Base-by-base conservation (phyloP, 1,140 invertebrate genomes). In the Platyscapa corneri region DNA sequence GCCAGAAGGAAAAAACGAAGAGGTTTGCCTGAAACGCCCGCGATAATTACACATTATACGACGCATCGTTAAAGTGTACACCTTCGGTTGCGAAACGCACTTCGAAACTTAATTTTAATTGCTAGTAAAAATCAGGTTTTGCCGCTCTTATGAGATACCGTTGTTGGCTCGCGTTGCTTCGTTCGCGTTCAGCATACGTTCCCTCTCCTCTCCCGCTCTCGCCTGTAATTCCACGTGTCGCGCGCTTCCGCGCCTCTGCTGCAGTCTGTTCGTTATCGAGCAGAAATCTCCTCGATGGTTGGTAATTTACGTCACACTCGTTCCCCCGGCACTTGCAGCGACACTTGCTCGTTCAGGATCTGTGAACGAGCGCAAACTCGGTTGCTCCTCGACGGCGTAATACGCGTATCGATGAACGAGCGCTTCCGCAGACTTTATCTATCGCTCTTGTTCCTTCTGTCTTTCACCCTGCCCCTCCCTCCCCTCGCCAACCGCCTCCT, bases 361-460 rank as follows among this genome's bases (percentile, higher is more conserved):
- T 8, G 3, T 23, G 18, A 56, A 64, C 53, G 64, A n/a, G 37
- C 37, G 10, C 49, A 30, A 84, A 80, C 64, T 84, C 53, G 34
- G 32, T 76, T 75, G 53, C 23, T 74, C 27, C 7, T 20, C 39
- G 65, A 85, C 78, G 42, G 72, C 42, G 76, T 75, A 84, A 74
- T 83, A 37, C 77, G 82, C 86, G 84, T 89, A 87, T 88, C 86
- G 87, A 89, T 88, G 88, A 88, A 87, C 86, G 83, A 80, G 84
- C 86, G 65, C 82, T 80, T 30, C 70, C 34, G 32, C 14, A 42
- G 56, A 65, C 16, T 76, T 84, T 84, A 67, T 23, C 23, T 20
- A 12, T 76, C 49, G 12, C 53, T 56, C 23, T 82, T 30, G 30
- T 56, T 80, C 42, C 65, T 20, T 65, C 56, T 42, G 7, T 39